Conservation (phyloP, 2,797 vertebrate genomes). For the Eurystomus glaucurus region DNA sequence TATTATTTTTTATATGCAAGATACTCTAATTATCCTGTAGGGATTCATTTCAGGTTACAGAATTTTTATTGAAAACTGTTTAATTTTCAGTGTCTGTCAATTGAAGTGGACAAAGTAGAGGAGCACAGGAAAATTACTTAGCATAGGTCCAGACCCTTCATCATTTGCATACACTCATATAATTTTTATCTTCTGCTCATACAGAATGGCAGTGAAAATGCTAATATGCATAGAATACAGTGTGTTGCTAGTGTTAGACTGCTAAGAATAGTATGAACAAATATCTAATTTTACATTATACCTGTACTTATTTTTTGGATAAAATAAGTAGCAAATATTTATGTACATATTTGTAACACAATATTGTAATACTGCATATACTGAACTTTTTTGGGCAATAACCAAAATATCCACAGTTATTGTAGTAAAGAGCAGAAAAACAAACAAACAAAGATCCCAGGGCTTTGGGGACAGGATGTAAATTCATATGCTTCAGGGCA, state of each 20-base stretch:
- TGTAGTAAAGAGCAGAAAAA: background rate
- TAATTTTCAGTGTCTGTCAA: constrained; percentile 80
- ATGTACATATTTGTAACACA: background rate
- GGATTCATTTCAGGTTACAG: constrained; percentile 79
- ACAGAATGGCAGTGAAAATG: constrained; percentile 47
- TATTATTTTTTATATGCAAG: constrained; percentile 78
- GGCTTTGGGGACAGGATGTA: background rate
- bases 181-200: constrained; percentile 72
- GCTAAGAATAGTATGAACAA: constrained; percentile 33
- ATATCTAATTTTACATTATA: constrained; percentile 50
- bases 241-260: constrained; percentile 28
- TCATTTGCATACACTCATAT: constrained; percentile 68
- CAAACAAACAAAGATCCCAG: background rate
- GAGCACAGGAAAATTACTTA: constrained; percentile 72
- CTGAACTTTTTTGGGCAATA: background rate
- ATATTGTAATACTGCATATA: background rate
- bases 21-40: constrained; percentile 78
- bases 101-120: constrained; percentile 72
- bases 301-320: background rate
- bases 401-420: background rate
- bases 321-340: constrained; percentile 13
- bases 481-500: background rate
- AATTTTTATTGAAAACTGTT: constrained; percentile 81
- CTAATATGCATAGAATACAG: constrained; percentile 24
- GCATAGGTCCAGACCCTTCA: constrained; percentile 36